Percentiles rank a stretch among this genome's conserved stretches.
phyloP scores from a whole-genome alignment of 2,797 vertebrate species.

The Pitangus sulphuratus region DNA sequence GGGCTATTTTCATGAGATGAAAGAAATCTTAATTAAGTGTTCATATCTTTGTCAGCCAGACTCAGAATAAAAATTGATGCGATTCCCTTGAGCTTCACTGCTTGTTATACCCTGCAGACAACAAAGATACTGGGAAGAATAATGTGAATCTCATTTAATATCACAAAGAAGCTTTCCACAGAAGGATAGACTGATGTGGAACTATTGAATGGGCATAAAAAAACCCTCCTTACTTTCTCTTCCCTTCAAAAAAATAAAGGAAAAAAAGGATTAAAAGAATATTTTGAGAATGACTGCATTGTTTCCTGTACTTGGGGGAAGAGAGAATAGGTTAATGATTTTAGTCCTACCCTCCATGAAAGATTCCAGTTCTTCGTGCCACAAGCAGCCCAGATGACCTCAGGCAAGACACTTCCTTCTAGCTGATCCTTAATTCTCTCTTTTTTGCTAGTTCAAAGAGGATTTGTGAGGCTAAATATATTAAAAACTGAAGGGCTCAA shows the following conservation, averaged over 20 bases:
- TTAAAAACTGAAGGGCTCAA: not conserved
- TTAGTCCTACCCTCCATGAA: not conserved
- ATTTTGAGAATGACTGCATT: not conserved
- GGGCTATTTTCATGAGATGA: slow-evolving; percentile 7
- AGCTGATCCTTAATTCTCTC: not conserved
- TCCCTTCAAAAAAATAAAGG: not conserved
- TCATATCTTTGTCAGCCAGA: slow-evolving; percentile 53
- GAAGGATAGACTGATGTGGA: not conserved
- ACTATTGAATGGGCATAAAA: not conserved
- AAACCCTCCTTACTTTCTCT: not conserved
- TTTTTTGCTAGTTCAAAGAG: slow-evolving; percentile 7
- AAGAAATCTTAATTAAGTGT: slow-evolving; percentile 52
- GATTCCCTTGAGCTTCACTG: slow-evolving; percentile 5
- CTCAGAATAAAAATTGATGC: slow-evolving; percentile 19
- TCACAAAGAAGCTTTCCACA: slow-evolving; percentile 34
- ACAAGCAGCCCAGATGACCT: not conserved
- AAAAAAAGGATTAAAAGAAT: not conserved
- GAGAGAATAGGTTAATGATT: slow-evolving; percentile 5
- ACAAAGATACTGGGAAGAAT: slow-evolving; percentile 26
- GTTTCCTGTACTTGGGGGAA: not conserved
- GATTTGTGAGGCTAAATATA: slow-evolving; percentile 22
- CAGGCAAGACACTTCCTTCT: not conserved
- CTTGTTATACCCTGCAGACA: slow-evolving; percentile 14
- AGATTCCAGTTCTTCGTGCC: not conserved
- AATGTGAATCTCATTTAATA: slow-evolving; percentile 35